These are phyloP conservation scores for Noctua janthina DNA, from an alignment of 2,888 invertebrate species.

Conservation along the genomic window DNA sequence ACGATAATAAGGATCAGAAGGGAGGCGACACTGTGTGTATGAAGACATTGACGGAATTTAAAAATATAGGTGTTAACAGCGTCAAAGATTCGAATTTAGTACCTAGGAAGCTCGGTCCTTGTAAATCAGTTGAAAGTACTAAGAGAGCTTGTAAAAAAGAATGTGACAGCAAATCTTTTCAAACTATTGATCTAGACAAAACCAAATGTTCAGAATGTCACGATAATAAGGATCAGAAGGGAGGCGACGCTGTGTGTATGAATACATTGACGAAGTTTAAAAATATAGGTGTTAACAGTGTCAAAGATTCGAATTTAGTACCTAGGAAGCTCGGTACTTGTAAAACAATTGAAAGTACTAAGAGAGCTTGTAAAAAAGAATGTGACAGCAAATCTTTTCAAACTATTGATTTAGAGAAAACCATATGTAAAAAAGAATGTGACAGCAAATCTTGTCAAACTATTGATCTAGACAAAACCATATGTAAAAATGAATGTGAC, in stretches of 20 bases:
- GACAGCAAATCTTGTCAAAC: background rate
- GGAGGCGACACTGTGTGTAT: background rate
- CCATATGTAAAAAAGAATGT: background rate
- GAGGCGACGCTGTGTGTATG: background rate
- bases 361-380: background rate
- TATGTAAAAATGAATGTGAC: background rate
- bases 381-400: background rate
- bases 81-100: slow-evolving; percentile 57
- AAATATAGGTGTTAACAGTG: background rate
- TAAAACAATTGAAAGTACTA: slow-evolving; percentile 13
- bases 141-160: background rate
- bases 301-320: slow-evolving; percentile 57
- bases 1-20: background rate
- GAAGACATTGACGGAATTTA: slow-evolving; percentile 7
- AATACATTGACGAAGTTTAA: slow-evolving; percentile 9
- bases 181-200: background rate
- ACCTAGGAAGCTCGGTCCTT: slow-evolving; percentile 55
- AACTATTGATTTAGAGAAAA: background rate
- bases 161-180: background rate
- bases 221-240: background rate
- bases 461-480: background rate
- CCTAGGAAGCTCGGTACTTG: slow-evolving; percentile 55
- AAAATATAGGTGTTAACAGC: background rate
- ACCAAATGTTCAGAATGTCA: background rate
- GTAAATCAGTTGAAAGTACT: slow-evolving; percentile 10